Evolutionary conservation across 1,140 invertebrate species (phyloP).

Genomic region (Neocloeon triangulifer): DNA sequence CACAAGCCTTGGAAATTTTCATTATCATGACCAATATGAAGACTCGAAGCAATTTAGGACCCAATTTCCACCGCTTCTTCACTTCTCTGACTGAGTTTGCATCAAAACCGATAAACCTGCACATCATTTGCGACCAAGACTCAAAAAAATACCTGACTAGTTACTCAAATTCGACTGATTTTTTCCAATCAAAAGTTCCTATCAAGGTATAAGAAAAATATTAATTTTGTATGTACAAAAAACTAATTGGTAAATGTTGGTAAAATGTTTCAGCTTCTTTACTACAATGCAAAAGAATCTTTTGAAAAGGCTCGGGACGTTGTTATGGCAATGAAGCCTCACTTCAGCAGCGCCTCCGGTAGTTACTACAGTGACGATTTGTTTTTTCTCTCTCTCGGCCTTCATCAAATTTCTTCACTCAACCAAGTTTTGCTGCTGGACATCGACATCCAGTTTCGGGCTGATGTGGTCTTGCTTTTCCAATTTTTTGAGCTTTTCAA

Average conservation of each 20-base stretch:
- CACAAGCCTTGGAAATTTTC: too few relatives aligned
- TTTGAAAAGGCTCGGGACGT: constrained; percentile 34
- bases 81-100: too few relatives aligned
- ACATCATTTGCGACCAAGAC: neutral
- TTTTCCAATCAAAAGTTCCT: neutral
- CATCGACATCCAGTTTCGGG: constrained; percentile 52
- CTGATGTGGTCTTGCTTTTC: constrained; percentile 41
- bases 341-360: constrained; percentile 53
- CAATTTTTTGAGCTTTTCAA: constrained; percentile 35
- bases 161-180: neutral
- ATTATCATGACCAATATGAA: too few relatives aligned
- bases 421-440: constrained; percentile 50
- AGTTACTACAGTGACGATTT: constrained; percentile 63
- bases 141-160: neutral
- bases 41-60: too few relatives aligned
- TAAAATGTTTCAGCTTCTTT: constrained; percentile 22
- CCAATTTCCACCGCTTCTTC: too few relatives aligned
- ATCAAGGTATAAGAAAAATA: neutral
- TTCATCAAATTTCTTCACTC: constrained; percentile 38
- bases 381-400: constrained; percentile 56
- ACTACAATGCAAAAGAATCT: constrained; percentile 36
- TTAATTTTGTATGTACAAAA: neutral
- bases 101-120: neutral
- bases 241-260: neutral
- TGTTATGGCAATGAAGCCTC: constrained; percentile 39